Percentiles rank a stretch among this genome's conserved stretches.
These are phyloP conservation scores for Lasius fuliginosus DNA, from an alignment of 2,888 invertebrate species.

Conservation along the genomic window DNA sequence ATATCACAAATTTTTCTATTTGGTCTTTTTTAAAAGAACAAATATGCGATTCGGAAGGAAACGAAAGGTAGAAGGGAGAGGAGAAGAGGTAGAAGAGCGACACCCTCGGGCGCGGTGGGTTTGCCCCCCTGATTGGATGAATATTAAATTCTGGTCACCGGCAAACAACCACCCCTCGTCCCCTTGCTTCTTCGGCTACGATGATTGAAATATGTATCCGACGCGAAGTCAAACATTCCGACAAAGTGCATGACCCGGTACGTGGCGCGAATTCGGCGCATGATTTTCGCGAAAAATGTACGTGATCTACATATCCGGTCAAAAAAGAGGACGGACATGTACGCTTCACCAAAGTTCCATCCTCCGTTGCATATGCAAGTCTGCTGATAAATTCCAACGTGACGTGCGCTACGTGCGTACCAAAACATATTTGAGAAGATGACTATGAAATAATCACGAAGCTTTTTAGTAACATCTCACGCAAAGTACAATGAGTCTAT, in stretches of 20 bases:
- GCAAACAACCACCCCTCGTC: slow-evolving; percentile 80
- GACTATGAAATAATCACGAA: slow-evolving; percentile 23
- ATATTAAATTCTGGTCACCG: slow-evolving; percentile 85
- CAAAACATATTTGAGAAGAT: neutral
- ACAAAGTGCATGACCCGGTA: slow-evolving; percentile 77
- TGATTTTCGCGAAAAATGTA: slow-evolving; percentile 43
- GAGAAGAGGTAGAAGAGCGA: slow-evolving; percentile 62
- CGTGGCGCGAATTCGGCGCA: slow-evolving; percentile 75
- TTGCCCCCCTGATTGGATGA: slow-evolving; percentile 84
- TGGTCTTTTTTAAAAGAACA: slow-evolving; percentile 71
- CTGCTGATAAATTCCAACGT: slow-evolving; percentile 23
- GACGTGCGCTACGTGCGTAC: neutral
- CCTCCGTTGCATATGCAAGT: slow-evolving; percentile 45
- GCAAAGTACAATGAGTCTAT: neutral
- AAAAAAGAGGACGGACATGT: slow-evolving; percentile 21
- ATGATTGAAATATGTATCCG: slow-evolving; percentile 85
- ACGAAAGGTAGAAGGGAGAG: slow-evolving; percentile 53
- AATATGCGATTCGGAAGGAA: slow-evolving; percentile 71
- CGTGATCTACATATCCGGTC: slow-evolving; percentile 50
- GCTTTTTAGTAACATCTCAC: slow-evolving; percentile 1
- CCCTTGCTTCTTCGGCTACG: slow-evolving; percentile 72
- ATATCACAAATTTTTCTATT: slow-evolving; percentile 74
- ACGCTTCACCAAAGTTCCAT: slow-evolving; percentile 23
- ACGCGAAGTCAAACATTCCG: slow-evolving; percentile 83
- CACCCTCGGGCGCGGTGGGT: slow-evolving; percentile 74